Percentiles rank a stretch among this genome's conserved stretches.
These are phyloP conservation scores for Premnoplex brunnescens DNA, from an alignment of 2,797 vertebrate genomes.

Conservation along the genomic window DNA sequence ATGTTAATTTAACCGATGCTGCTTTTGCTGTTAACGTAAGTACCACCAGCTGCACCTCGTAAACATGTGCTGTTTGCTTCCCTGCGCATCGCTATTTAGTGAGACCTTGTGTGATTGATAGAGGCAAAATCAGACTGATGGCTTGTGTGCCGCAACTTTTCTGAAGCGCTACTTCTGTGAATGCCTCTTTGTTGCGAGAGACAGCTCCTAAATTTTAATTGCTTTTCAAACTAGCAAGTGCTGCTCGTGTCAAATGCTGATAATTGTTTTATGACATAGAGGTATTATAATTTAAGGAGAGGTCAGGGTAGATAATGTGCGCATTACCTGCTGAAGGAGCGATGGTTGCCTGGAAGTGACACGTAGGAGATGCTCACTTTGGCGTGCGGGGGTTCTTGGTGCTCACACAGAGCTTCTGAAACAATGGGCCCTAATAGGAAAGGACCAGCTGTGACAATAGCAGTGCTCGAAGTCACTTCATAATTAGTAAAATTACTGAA, in stretches of 20 bases:
- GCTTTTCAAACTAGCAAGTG: conserved; percentile 66
- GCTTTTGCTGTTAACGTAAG: conserved; percentile 67
- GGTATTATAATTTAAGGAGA: conserved; percentile 67
- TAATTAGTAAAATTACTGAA: conserved; percentile 68
- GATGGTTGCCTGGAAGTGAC: conserved; percentile 26
- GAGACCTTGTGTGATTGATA: conserved; percentile 47
- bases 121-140: conserved; percentile 57
- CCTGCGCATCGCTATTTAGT: neutral
- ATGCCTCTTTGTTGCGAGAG: conserved; percentile 63
- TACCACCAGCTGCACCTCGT: conserved; percentile 72
- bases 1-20: conserved; percentile 64
- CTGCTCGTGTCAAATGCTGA: conserved; percentile 65
- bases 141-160: neutral
- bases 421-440: conserved; percentile 33
- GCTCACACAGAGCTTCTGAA: neutral
- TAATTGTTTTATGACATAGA: conserved; percentile 74
- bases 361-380: conserved; percentile 10
- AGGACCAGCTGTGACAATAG: conserved; percentile 38
- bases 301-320: conserved; percentile 57
- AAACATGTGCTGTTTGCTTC: conserved; percentile 65
- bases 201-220: conserved; percentile 76
- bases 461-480: conserved; percentile 2
- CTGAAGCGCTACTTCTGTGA: neutral
- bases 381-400: rapidly evolving
- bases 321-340: conserved; percentile 20